phyloP scores from a whole-genome alignment of 2,888 invertebrate genomes.

The Ctena decussata region DNA sequence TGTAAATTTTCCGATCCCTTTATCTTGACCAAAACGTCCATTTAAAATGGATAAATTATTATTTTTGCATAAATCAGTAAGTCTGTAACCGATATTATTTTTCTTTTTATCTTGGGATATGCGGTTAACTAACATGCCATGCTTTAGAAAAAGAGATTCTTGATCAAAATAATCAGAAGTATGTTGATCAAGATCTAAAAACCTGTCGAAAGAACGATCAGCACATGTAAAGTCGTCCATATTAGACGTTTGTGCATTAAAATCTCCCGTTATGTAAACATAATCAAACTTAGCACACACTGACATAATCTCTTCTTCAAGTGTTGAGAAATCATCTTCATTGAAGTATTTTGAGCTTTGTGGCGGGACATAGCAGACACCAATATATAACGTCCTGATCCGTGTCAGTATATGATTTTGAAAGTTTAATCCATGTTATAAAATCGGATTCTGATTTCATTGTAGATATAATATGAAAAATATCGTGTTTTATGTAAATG shows the following conservation, averaged over 20 bases:
- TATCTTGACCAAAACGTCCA: background rate
- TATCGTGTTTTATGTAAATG: background rate
- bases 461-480: too few species aligned
- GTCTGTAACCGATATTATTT: background rate
- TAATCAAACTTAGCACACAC: background rate
- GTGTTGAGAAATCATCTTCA: too few species aligned
- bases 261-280: background rate
- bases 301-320: background rate
- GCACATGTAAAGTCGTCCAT: background rate
- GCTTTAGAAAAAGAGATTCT: background rate
- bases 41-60: background rate
- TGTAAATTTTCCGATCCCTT: background rate
- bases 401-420: too few species aligned
- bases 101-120: background rate
- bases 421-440: too few species aligned
- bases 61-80: background rate
- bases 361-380: too few species aligned
- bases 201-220: background rate
- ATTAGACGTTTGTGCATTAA: background rate
- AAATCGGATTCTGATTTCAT: too few species aligned
- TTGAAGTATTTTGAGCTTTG: too few species aligned
- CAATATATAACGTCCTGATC: too few species aligned
- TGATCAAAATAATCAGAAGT: background rate
- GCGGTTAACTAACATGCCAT: background rate
- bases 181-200: background rate